Evolutionary conservation across 2,888 invertebrate genomes (phyloP), one percentile per base, ranked within the genome.

Genomic region (Tineola bisselliella): DNA sequence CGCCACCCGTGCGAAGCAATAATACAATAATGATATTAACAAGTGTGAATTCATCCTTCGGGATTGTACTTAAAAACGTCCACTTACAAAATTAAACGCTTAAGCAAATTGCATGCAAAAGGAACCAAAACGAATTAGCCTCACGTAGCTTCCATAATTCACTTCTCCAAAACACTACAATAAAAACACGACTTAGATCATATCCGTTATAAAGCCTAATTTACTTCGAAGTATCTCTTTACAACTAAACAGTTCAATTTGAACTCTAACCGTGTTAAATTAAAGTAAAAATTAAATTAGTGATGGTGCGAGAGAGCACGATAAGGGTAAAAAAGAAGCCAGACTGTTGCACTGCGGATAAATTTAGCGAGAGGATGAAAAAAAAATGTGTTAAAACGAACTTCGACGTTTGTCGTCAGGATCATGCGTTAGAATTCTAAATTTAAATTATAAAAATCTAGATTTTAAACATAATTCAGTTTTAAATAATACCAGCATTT

Each of bases 311-410:
- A 48, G 60, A 59, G 60, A 61, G 62, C 62, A 56, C 61, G 62
- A 61, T 61, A 57, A 61, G 61, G 61, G 67, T 25, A 64, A 65
- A 65, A 71, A 68, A 62, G 43, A 52, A 44, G 61, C 48, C 25
- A 54, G 19, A 59, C 59, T 60, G 61, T 31, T 68, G 68, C 71
- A 66, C 67, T 72, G 74, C 74, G 75, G 76, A 75, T 75, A 77
- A 81, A 79, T 81, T 80, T 77, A 79, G 78, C 78, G 74, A 69
- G 74, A 75, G 75, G 75, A 72, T 69, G 66, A 63, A 69, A 74
- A 63, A 69, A 74, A 74, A 75, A 64, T 64, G 62, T 61, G 15
- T 61, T 60, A 63, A 63, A 61, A 63, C 19, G 58, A 57, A 54
- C 52, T 60, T 60, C 52, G 61, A 59, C 56, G 19, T 48, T 18